Evolutionary conservation across 2,888 invertebrate genomes (phyloP).

Genomic region (Aspidapion aeneum): DNA sequence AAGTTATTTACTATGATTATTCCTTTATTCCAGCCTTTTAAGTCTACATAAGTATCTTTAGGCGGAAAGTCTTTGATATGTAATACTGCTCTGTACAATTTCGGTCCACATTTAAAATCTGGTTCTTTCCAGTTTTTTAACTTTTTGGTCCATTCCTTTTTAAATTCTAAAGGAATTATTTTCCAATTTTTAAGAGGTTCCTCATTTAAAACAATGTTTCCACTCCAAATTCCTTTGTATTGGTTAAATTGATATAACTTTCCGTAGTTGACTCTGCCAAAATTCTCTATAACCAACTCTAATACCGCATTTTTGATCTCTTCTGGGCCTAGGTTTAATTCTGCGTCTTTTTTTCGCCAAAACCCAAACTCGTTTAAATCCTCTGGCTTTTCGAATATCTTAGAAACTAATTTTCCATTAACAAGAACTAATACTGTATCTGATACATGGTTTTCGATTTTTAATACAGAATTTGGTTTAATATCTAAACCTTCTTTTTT

Average conservation of each 20-base stretch:
- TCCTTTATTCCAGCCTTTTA: slow-evolving; percentile 84
- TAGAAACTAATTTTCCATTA: slow-evolving; percentile 45
- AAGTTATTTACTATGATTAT: slow-evolving; percentile 79
- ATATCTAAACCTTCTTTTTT: slow-evolving; percentile 41
- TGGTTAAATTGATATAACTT: slow-evolving; percentile 45
- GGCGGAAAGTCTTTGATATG: slow-evolving; percentile 49
- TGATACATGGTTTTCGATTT: slow-evolving; percentile 45
- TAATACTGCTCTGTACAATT: slow-evolving; percentile 54
- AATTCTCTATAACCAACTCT: slow-evolving; percentile 64
- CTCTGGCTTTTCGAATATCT: slow-evolving; percentile 29
- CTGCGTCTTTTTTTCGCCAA: slow-evolving; percentile 43
- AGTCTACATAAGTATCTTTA: slow-evolving; percentile 74
- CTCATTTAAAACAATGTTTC: slow-evolving; percentile 48
- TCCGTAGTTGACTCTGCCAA: slow-evolving; percentile 69
- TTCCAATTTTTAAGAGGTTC: slow-evolving; percentile 46
- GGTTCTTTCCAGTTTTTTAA: slow-evolving; percentile 57
- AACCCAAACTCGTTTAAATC: slow-evolving; percentile 48
- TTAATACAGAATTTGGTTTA: slow-evolving; percentile 34
- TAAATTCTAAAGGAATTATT: slow-evolving; percentile 53
- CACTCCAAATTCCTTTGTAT: slow-evolving; percentile 46
- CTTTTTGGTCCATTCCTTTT: slow-evolving; percentile 44
- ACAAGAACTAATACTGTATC: slow-evolving; percentile 53
- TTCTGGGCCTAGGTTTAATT: slow-evolving; percentile 34
- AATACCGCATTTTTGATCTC: slow-evolving; percentile 37
- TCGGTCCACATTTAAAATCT: slow-evolving; percentile 65